A percentile compares a stretch with the other conserved stretches of the same genome.
These are phyloP conservation scores for Panzeria rudis DNA, from an alignment of 2,888 invertebrate species.

Conservation along the genomic window DNA sequence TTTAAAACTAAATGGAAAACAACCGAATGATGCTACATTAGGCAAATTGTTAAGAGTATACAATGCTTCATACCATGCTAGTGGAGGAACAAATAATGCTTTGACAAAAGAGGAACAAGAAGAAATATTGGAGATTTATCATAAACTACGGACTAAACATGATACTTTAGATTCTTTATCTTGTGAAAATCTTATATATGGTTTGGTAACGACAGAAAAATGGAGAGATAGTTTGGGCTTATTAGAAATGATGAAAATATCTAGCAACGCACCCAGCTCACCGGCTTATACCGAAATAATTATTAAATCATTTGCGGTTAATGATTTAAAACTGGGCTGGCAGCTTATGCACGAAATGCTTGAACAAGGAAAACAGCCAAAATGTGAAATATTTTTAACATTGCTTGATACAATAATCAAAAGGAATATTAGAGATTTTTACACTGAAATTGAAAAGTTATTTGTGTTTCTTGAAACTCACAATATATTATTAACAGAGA, in stretches of 20 bases:
- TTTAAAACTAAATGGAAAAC: conserved; percentile 84
- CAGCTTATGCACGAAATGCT: conserved; percentile 86
- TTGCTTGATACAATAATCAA: conserved; percentile 85
- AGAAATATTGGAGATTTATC: conserved; percentile 85
- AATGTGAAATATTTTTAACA: conserved; percentile 84
- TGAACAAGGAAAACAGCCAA: conserved; percentile 82
- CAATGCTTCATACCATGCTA: conserved; percentile 79
- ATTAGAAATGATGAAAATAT: conserved; percentile 86
- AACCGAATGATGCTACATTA: conserved; percentile 86
- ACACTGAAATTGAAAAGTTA: conserved; percentile 85
- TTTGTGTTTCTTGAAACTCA: conserved; percentile 85
- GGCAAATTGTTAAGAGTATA: conserved; percentile 86
- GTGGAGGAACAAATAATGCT: conserved; percentile 46
- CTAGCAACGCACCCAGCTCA: conserved; percentile 83
- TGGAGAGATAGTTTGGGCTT: conserved; percentile 87
- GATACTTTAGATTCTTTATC: conserved; percentile 86
- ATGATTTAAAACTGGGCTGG: conserved; percentile 85
- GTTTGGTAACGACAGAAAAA: conserved; percentile 86
- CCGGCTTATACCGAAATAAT: conserved; percentile 85
- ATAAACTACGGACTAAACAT: conserved; percentile 83
- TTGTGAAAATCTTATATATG: conserved; percentile 86
- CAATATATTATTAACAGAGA: conserved; percentile 83
- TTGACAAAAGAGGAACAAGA: conserved; percentile 82
- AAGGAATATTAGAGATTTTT: conserved; percentile 79
- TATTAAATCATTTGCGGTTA: conserved; percentile 85